A percentile compares a stretch with the other conserved stretches of the same genome.
Conservation (phyloP, 1,140 invertebrate species). For the Psix sp. region DNA sequence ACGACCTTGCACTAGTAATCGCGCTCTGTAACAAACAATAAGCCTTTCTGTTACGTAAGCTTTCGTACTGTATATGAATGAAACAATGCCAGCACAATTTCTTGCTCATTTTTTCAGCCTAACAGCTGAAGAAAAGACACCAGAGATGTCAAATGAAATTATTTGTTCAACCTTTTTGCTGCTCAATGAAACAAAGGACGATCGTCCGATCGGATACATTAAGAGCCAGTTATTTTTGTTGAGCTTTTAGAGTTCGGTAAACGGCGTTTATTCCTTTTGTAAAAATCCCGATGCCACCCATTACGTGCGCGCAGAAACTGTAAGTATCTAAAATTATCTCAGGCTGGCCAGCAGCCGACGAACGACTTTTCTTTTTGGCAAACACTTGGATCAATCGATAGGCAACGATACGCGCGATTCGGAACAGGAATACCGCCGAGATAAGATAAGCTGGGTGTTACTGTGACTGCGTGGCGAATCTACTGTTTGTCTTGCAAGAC, state of each 20-base stretch:
- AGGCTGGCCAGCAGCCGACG: slow-evolving; percentile 65
- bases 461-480: too few relatives aligned
- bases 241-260: too few relatives aligned
- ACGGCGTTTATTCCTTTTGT: too few relatives aligned
- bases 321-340: slow-evolving; percentile 71
- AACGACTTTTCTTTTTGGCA: slow-evolving; percentile 64
- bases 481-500: too few relatives aligned
- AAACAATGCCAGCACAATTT: neutral
- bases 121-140: too few relatives aligned
- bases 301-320: slow-evolving; percentile 20
- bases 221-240: too few relatives aligned
- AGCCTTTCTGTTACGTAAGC: slow-evolving; percentile 32
- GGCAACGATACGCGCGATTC: too few relatives aligned
- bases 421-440: too few relatives aligned
- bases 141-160: too few relatives aligned
- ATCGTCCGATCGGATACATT: too few relatives aligned
- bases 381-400: slow-evolving; percentile 53
- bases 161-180: too few relatives aligned
- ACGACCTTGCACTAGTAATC: slow-evolving; percentile 57
- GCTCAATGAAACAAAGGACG: too few relatives aligned
- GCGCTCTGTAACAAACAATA: slow-evolving; percentile 33
- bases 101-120: neutral
- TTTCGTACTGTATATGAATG: slow-evolving; percentile 15
- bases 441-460: slow-evolving; percentile 4
- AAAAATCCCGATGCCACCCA: slow-evolving; percentile 7